Evolutionary conservation across 2,113 vertebrate species (phyloP), one percentile per base, ranked within the genome.

Genomic region (Hippocampus mohnikei): DNA sequence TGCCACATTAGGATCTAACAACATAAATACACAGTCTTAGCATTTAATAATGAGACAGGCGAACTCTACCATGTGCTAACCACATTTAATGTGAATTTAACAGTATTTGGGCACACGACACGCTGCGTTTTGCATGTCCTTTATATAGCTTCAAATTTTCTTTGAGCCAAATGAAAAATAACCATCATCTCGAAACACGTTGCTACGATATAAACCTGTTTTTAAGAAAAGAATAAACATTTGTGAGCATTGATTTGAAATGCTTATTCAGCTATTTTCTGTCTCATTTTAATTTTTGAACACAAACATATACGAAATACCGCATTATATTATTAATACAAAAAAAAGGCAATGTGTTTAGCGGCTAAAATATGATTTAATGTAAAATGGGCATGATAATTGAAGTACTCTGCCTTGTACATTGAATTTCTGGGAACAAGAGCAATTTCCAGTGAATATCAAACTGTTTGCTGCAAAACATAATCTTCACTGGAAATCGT

Each of bases 341-440:
- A 23, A 56, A 56, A 23, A 23, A 25, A 58, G 23, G 23, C 2
- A 58, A 29, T 16, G 25, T 6, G 16, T 27, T 59, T 15, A 58
- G 2, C 1, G 29, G 56, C 15, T 33, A 18, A 33, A 59, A 59
- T 12, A 3, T 29, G 56, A 12, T 59, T 25, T 12, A 1, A 29
- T 33, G 13, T 18, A 59, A 27, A 61, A 40, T 62, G 20, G 18
- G 8, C 18, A 8, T 9, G 2, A 11, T 40, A 20, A 21, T 41
- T 41, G 8, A 40, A 62, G 20, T 41, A 2, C 10, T 56, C 53
- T 56, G 8, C 40, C 56, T 62, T 76, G 79, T 71, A 0, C 63
- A 82, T 56, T 66, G 64, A 67, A 67, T 79, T 84, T 75, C 72
- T 68, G 77, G 69, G 66, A 85, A 77, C 75, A 40, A 67, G 5